Conservation (phyloP, 2,888 invertebrate species). For the Lagria hirta region DNA sequence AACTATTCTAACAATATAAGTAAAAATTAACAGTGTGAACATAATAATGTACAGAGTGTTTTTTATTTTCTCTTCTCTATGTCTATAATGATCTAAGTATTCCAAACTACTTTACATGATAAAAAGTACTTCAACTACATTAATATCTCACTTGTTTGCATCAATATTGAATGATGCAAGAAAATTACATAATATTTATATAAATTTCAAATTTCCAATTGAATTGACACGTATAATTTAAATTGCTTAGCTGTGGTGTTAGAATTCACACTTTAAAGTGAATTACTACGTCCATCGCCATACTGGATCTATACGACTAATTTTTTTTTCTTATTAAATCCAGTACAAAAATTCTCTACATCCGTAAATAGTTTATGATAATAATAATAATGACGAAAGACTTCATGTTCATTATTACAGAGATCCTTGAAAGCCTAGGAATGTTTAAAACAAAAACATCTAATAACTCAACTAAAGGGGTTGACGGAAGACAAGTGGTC, state of each 20-base stretch:
- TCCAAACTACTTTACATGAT: slow-evolving; percentile 45
- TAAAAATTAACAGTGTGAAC: slow-evolving; percentile 11
- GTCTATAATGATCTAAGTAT: slow-evolving; percentile 44
- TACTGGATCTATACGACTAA: slow-evolving; percentile 36
- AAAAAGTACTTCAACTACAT: slow-evolving; percentile 54
- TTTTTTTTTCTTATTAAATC: too few species aligned
- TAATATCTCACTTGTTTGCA: slow-evolving; percentile 61
- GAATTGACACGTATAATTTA: slow-evolving; percentile 51
- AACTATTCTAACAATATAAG: slow-evolving; percentile 17
- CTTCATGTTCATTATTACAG: slow-evolving; percentile 49
- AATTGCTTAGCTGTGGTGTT: slow-evolving; percentile 42
- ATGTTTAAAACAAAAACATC: slow-evolving; percentile 26
- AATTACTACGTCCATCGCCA: slow-evolving; percentile 26
- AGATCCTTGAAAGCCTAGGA: slow-evolving; percentile 52
- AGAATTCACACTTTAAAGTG: slow-evolving; percentile 29
- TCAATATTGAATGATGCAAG: slow-evolving; percentile 52
- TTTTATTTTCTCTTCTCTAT: slow-evolving; percentile 34
- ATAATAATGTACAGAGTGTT: slow-evolving; percentile 18
- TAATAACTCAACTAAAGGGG: slow-evolving; percentile 24
- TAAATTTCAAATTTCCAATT: slow-evolving; percentile 45
- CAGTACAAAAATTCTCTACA: slow-evolving; percentile 54
- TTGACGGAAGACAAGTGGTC: slow-evolving; percentile 38
- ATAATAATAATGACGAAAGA: slow-evolving; percentile 52
- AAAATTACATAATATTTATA: slow-evolving; percentile 40
- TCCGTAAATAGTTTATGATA: slow-evolving; percentile 47